phyloP scores from a whole-genome alignment of 2,797 vertebrate genomes.

The Arctocebus calabarensis region DNA sequence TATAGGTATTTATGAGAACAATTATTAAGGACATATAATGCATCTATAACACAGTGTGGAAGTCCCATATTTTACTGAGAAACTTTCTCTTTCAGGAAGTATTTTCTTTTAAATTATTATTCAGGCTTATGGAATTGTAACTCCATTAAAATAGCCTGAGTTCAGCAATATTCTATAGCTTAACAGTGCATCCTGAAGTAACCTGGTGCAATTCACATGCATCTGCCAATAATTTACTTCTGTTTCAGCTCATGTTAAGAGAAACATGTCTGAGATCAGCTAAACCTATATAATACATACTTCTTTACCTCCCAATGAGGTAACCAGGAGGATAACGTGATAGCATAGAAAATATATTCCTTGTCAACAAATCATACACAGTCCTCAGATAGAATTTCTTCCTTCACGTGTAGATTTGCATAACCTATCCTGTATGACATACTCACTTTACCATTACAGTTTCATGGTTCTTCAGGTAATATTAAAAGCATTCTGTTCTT shows the following conservation, averaged over 20 bases:
- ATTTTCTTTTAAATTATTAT: background rate
- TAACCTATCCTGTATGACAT: background rate
- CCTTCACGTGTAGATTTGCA: background rate
- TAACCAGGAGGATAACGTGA: background rate
- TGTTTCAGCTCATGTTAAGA: slow-evolving; percentile 15
- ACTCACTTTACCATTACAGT: background rate
- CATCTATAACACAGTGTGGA: background rate
- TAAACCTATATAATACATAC: background rate
- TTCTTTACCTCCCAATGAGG: background rate
- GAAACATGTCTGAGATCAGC: background rate
- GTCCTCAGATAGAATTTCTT: background rate
- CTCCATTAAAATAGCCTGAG: background rate
- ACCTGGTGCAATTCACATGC: background rate
- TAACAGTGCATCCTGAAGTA: background rate
- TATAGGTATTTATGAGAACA: background rate
- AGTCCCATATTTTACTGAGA: background rate
- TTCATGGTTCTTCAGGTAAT: background rate
- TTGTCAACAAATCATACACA: background rate
- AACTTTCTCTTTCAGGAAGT: background rate
- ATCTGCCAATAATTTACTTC: background rate
- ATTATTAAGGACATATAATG: slow-evolving; percentile 7
- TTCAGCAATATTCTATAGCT: background rate
- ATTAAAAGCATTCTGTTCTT: background rate
- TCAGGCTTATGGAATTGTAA: slow-evolving; percentile 26
- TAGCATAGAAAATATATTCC: background rate